These are phyloP conservation scores for Batillaria attramentaria DNA, from an alignment of 1,140 invertebrate species.

Conservation along the genomic window DNA sequence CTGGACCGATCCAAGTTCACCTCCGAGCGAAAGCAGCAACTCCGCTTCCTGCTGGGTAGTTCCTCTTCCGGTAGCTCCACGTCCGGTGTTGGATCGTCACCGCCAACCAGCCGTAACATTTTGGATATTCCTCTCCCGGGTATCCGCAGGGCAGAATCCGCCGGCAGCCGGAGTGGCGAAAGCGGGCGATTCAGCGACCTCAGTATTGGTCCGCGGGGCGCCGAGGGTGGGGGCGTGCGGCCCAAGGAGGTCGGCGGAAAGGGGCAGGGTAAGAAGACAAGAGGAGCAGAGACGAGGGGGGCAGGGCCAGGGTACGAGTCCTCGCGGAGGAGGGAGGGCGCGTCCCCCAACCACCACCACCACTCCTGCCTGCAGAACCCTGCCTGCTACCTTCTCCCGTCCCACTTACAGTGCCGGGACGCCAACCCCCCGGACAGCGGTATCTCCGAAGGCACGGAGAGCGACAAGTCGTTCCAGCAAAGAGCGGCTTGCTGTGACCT, in stretches of 20 bases:
- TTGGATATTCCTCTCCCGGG: neutral
- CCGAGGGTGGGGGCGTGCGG: neutral
- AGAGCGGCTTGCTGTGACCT: neutral
- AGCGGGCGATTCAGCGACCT: no score
- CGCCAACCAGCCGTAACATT: no score
- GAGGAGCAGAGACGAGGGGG: neutral
- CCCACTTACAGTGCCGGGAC: neutral
- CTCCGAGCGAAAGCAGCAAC: conserved; percentile 36
- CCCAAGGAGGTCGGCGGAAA: neutral
- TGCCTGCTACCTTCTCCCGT: no score
- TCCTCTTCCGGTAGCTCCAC: conserved; percentile 26
- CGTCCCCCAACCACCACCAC: neutral
- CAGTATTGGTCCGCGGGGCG: neutral
- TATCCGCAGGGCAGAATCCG: neutral
- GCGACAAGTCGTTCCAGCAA: conserved; percentile 2
- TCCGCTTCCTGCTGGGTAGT: conserved; percentile 45
- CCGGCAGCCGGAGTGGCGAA: conserved; percentile 10
- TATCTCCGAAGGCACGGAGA: conserved; percentile 10
- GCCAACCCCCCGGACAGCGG: conserved; percentile 13
- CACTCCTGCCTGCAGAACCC: neutral
- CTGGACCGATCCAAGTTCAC: conserved; percentile 49
- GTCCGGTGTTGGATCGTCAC: neutral
- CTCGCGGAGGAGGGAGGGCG: neutral
- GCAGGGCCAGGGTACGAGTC: neutral
- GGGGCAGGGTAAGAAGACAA: neutral